A percentile compares a stretch with the other conserved stretches of the same genome.
Conservation (phyloP, 2,797 vertebrate species). For the Rhincodon typus region DNA sequence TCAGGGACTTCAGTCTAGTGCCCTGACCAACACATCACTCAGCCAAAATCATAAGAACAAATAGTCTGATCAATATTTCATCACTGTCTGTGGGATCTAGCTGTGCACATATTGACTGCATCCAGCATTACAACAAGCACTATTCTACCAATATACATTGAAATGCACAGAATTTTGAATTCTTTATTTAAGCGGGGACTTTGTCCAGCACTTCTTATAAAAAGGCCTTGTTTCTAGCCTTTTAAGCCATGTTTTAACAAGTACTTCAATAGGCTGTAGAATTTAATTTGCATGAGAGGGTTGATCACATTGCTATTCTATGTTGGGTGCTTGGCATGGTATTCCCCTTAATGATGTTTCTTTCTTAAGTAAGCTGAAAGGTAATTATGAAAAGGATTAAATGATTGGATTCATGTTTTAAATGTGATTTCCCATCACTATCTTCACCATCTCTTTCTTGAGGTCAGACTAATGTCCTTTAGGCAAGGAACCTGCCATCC, state of each 20-base stretch:
- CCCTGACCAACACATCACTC: background rate
- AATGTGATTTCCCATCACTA: background rate
- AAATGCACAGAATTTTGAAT: background rate
- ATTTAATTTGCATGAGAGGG: background rate
- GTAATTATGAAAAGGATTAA: background rate
- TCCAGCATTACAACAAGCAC: background rate
- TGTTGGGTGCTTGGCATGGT: background rate
- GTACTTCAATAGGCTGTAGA: background rate
- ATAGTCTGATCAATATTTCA: background rate
- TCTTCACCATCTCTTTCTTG: background rate
- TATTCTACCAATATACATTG: background rate
- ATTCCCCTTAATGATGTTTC: background rate
- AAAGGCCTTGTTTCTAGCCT: background rate
- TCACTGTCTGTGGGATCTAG: background rate
- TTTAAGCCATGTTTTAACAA: background rate
- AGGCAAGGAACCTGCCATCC: too few species aligned
- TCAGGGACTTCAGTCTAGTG: background rate
- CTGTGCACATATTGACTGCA: background rate
- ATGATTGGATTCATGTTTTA: background rate
- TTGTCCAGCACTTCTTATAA: background rate
- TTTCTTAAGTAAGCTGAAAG: background rate
- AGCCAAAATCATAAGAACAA: background rate
- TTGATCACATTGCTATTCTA: background rate
- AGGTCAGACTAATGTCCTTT: background rate
- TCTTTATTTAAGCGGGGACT: background rate